Conservation (phyloP, 2,113 vertebrate genomes). For the Acrocephalus kingi region DNA sequence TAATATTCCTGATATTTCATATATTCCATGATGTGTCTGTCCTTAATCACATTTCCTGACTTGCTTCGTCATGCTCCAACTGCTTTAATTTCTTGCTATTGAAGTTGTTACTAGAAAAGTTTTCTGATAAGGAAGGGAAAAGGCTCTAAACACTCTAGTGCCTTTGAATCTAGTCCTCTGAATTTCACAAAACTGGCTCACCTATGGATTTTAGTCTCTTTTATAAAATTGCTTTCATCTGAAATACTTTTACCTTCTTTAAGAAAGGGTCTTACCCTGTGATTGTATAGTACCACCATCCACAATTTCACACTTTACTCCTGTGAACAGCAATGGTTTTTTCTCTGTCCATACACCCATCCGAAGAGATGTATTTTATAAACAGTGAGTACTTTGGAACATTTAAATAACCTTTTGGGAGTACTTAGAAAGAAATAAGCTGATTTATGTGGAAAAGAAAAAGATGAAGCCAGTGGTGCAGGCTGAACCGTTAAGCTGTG, state of each 20-base stretch:
- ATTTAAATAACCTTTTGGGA: background rate
- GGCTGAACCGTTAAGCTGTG: background rate
- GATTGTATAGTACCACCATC: background rate
- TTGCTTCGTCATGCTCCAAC: background rate
- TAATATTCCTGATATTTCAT: background rate
- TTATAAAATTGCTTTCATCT: background rate
- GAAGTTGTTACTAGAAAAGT: background rate
- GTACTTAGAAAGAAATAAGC: background rate
- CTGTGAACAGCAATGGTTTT: background rate
- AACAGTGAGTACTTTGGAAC: background rate
- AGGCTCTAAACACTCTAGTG: background rate
- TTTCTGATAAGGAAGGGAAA: background rate
- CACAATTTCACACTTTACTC: background rate
- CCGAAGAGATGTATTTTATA: background rate
- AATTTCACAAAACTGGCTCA: background rate
- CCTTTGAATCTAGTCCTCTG: background rate
- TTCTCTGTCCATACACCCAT: background rate
- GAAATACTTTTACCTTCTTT: background rate
- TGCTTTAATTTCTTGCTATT: background rate
- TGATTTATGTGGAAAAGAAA: background rate
- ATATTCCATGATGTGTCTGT: background rate
- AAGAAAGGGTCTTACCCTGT: background rate
- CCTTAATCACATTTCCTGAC: background rate
- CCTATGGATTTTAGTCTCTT: background rate
- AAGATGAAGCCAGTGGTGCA: background rate